Conservation (phyloP, 2,888 invertebrate species). For the Portevinia maculata region DNA sequence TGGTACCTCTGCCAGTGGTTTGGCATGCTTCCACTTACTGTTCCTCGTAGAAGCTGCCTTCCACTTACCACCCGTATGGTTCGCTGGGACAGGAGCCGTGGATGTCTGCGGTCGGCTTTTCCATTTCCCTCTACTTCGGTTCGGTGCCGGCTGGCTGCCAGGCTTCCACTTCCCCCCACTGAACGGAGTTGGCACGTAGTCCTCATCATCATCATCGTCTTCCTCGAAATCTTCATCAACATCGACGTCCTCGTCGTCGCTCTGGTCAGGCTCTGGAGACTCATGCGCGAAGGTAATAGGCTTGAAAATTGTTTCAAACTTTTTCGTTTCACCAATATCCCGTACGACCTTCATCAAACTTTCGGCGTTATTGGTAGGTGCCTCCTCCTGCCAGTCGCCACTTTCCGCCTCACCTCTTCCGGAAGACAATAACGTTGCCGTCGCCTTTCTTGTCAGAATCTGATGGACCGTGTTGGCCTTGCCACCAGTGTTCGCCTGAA, state of each 20-base stretch:
- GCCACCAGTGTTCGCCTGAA: conserved; percentile 75
- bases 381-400: conserved; percentile 76
- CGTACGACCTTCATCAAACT: conserved; percentile 87
- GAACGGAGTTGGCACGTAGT: conserved; percentile 84
- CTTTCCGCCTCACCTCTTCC: conserved; percentile 51
- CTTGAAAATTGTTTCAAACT: conserved; percentile 82
- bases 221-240: conserved; percentile 79
- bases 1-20: conserved; percentile 1
- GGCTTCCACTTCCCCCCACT: conserved; percentile 69
- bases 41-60: background rate
- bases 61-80: conserved; percentile 43
- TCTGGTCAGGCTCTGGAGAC: conserved; percentile 77
- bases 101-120: conserved; percentile 1
- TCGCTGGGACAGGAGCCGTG: conserved; percentile 1
- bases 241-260: conserved; percentile 79
- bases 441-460: conserved; percentile 49
- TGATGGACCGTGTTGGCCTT: conserved; percentile 47
- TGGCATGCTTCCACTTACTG: background rate
- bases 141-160: conserved; percentile 50
- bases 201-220: conserved; percentile 82
- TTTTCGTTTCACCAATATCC: conserved; percentile 86
- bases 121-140: conserved; percentile 52
- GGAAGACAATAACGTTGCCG: conserved; percentile 43
- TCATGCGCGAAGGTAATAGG: conserved; percentile 78
- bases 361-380: conserved; percentile 76